phyloP scores from a whole-genome alignment of 2,113 vertebrate genomes.

The Puma concolor region DNA sequence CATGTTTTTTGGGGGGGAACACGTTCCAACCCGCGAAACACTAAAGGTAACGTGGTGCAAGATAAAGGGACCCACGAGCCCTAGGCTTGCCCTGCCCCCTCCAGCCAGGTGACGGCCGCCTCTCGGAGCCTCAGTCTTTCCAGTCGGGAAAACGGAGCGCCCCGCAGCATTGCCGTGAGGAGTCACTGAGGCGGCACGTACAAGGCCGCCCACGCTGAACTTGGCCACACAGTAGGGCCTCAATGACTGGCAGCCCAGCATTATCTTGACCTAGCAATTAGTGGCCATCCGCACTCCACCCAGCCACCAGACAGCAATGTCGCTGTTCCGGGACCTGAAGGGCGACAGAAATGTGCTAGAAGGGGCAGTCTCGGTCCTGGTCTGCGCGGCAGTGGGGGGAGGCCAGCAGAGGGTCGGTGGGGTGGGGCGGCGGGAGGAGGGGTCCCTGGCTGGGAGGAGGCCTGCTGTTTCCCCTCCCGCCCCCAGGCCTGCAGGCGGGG shows the following conservation, averaged over 20 bases:
- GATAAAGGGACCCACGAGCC: rapidly evolving
- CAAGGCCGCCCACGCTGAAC: background rate
- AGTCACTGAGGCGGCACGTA: rapidly evolving
- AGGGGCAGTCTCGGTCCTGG: background rate
- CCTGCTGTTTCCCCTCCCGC: rapidly evolving
- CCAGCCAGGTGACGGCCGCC: rapidly evolving
- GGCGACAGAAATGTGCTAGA: background rate
- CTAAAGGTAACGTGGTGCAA: rapidly evolving
- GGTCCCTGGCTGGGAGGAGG: background rate
- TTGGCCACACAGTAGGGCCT: background rate
- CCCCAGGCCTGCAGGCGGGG: background rate
- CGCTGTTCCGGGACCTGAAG: background rate
- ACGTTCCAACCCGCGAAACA: rapidly evolving
- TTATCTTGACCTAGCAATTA: background rate
- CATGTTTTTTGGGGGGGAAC: rapidly evolving
- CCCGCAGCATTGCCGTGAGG: rapidly evolving
- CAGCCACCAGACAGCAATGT: background rate
- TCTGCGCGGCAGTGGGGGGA: background rate
- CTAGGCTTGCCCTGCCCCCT: background rate
- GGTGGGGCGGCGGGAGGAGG: background rate
- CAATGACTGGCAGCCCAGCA: background rate
- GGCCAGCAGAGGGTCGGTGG: background rate
- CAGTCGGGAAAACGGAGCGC: background rate
- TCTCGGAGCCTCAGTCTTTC: background rate
- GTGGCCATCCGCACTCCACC: background rate